These are phyloP conservation scores for Perca fluviatilis DNA, from an alignment of 2,113 vertebrate species.

Conservation along the genomic window DNA sequence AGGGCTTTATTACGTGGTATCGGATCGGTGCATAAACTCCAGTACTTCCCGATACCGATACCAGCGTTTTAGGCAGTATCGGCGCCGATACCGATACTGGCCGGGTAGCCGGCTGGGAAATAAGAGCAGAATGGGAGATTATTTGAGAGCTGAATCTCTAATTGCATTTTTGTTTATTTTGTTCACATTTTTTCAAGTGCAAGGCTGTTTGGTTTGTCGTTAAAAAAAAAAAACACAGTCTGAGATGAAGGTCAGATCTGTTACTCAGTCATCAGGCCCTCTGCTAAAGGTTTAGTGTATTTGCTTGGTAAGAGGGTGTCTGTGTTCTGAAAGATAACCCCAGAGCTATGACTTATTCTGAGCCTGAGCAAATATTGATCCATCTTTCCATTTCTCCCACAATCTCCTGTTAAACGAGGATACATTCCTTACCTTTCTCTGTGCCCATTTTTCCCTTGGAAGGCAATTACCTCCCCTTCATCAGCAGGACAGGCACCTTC, in stretches of 20 bases:
- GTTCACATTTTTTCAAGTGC: slow-evolving; percentile 1
- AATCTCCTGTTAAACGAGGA: slow-evolving; percentile 50
- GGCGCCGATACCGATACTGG: no score
- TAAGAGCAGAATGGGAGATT: not conserved
- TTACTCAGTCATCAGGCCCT: not conserved
- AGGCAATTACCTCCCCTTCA: slow-evolving; percentile 53
- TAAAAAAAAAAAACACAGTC: not conserved
- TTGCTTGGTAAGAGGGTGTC: slow-evolving; percentile 16
- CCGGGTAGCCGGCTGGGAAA: not conserved
- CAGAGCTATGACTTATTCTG: slow-evolving; percentile 52
- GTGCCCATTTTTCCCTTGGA: slow-evolving; percentile 31
- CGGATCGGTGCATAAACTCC: no score
- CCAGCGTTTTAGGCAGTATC: no score
- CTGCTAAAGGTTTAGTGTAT: slow-evolving; percentile 18
- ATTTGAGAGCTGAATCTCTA: not conserved
- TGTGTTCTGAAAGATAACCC: slow-evolving; percentile 46
- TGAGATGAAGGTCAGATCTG: slow-evolving; percentile 5
- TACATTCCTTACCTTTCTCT: slow-evolving; percentile 29
- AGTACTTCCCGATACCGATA: no score
- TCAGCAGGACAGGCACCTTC: slow-evolving; percentile 6
- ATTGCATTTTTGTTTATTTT: slow-evolving; percentile 1
- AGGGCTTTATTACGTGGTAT: no score
- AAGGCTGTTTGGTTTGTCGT: not conserved
- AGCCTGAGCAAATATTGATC: slow-evolving; percentile 66
- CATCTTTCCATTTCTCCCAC: slow-evolving; percentile 35